phyloP scores from a whole-genome alignment of 2,797 vertebrate genomes.

The Thripadectes ignobilis region DNA sequence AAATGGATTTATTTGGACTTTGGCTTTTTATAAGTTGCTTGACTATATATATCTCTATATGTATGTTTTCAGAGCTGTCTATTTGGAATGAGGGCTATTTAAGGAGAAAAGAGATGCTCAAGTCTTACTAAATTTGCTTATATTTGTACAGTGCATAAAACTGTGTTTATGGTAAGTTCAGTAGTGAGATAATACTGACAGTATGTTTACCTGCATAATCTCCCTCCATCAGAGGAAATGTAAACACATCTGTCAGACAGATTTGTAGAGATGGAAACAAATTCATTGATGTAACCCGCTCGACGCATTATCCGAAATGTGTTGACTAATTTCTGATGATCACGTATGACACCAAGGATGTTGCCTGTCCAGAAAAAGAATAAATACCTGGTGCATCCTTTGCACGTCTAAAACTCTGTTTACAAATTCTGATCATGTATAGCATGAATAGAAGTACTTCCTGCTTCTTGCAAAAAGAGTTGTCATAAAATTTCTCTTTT shows the following conservation, averaged over 20 bases:
- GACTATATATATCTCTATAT: not conserved
- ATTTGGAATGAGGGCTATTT: not conserved
- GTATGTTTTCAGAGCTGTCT: not conserved
- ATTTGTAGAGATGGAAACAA: conserved; percentile 98
- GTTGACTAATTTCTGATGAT: conserved; percentile 90
- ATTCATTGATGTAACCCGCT: conserved; percentile 96
- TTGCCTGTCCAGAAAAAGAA: conserved; percentile 82
- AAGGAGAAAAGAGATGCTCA: not conserved
- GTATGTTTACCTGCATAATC: conserved; percentile 88
- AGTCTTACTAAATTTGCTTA: not conserved
- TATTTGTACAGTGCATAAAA: not conserved
- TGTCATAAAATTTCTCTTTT: not conserved
- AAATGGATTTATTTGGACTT: not conserved
- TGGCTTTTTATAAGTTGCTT: not conserved
- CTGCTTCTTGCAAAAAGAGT: not conserved
- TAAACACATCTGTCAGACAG: conserved; percentile 95
- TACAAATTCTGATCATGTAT: not conserved
- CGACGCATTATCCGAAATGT: conserved; percentile 97
- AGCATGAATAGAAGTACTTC: not conserved
- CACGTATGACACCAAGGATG: conserved; percentile 94
- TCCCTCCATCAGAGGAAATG: conserved; percentile 96
- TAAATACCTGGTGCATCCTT: not conserved
- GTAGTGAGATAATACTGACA: not conserved
- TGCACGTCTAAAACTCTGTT: not conserved
- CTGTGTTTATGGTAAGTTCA: not conserved